A percentile compares a stretch with the other conserved stretches of the same genome.
Conservation (phyloP, 2,888 invertebrate species). For the Antheraea assamensis region DNA sequence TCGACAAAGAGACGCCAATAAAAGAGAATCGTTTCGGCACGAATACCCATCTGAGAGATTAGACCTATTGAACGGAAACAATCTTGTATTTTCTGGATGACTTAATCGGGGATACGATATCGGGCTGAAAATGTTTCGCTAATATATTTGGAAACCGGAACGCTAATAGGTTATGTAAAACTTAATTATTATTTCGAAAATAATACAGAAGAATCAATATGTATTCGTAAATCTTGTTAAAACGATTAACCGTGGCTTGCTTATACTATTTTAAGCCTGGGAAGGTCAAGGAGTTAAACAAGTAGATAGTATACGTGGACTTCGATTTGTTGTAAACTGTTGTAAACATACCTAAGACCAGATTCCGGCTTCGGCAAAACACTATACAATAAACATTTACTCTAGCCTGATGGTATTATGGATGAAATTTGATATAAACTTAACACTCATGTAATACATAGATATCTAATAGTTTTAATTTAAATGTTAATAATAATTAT, state of each 20-base stretch:
- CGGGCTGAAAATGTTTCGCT: constrained; percentile 53
- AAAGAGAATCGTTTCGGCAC: constrained; percentile 76
- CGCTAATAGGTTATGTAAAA: not conserved
- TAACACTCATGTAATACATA: too few species aligned
- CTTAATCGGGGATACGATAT: constrained; percentile 61
- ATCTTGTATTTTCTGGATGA: constrained; percentile 77
- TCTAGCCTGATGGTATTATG: too few species aligned
- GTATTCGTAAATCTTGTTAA: not conserved
- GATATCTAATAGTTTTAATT: too few species aligned
- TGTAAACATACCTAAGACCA: not conserved
- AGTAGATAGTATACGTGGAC: not conserved
- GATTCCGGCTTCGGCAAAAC: too few species aligned
- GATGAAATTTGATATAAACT: too few species aligned
- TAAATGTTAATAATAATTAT: too few species aligned
- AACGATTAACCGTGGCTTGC: not conserved
- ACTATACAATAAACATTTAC: too few species aligned
- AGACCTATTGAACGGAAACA: constrained; percentile 77
- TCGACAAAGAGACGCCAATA: constrained; percentile 73
- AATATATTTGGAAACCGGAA: constrained; percentile 16
- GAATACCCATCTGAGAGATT: constrained; percentile 77
- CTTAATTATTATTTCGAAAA: not conserved
- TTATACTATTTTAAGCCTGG: not conserved
- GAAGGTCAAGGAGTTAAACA: not conserved
- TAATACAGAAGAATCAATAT: not conserved
- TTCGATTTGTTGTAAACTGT: not conserved